Evolutionary conservation across 2,797 vertebrate genomes (phyloP), one percentile per base, ranked within the genome.

Genomic region (Chelon auratus): DNA sequence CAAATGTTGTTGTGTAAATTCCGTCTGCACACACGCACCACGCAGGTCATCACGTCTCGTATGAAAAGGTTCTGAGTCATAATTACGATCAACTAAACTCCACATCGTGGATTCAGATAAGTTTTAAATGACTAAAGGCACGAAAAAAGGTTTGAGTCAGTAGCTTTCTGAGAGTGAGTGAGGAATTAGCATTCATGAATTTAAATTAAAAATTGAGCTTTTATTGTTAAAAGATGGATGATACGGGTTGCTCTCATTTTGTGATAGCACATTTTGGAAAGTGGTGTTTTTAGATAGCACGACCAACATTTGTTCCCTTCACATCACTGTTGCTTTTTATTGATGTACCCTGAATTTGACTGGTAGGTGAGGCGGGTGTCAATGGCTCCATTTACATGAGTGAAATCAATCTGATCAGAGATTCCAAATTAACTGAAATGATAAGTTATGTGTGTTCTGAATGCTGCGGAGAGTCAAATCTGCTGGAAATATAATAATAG

Each of bases 131-230:
- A 8, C 36, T 62, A 47, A 55, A 63, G 45, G 62, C 55, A 79
- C 52, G 80, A 56, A 57, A 2, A 26, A 26, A 26, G 24, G 12
- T 75, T 54, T 70, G 52, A 83, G 77, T 82, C 68, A 75, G 72
- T 72, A 62, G 58, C 42, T 62, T 55, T 39, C 15, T 0, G 5
- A 61, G 55, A 52, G 52, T 20, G 73, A 62, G 12, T 14, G 14
- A 57, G 57, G 54, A 85, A 78, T 74, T 71, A 73, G 50, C n/a
- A 68, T 79, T 79, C 73, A 70, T 73, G 62, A 69, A 81, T 84
- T 71, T 67, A 68, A 75, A 60, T 65, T 20, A 78, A 57, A 70
- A 76, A 77, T 72, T 45, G 24, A 47, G 43, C 51, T 61, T 84
- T 86, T 62, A 77, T 71, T 79, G 48, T 72, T 12, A 70, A 78